These are phyloP conservation scores for Chaetura pelagica DNA, from an alignment of 2,113 vertebrate genomes.

Conservation along the genomic window DNA sequence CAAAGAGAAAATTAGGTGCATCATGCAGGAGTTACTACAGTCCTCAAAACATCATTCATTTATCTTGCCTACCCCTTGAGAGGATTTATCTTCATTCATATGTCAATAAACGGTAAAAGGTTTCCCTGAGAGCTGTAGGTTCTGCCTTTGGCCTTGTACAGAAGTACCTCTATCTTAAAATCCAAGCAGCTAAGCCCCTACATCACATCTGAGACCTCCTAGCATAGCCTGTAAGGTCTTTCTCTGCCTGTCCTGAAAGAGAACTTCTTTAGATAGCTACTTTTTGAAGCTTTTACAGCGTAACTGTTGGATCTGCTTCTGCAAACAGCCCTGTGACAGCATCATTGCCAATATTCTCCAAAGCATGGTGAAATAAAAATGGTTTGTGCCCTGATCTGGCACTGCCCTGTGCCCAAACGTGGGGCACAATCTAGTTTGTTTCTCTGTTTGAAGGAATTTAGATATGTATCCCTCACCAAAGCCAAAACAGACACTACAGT, in stretches of 20 bases:
- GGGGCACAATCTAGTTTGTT: neutral
- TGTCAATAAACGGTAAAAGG: neutral
- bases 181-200: neutral
- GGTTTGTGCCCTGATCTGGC: neutral
- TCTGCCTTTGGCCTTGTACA: neutral
- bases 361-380: neutral
- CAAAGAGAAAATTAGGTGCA: constrained; percentile 18
- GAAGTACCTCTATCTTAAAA: neutral
- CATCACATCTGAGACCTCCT: neutral
- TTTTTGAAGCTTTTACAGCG: neutral
- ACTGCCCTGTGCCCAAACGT: neutral
- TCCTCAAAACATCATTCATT: neutral
- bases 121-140: neutral
- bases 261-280: neutral
- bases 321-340: neutral
- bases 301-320: neutral
- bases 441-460: neutral
- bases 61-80: neutral
- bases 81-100: constrained; percentile 27
- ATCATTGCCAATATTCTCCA: neutral
- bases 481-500: neutral
- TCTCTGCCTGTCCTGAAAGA: neutral
- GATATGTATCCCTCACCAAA: neutral
- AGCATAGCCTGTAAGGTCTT: neutral
- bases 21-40: neutral